These are phyloP conservation scores for Dioctria rufipes DNA, from an alignment of 2,888 invertebrate species.

Conservation along the genomic window DNA sequence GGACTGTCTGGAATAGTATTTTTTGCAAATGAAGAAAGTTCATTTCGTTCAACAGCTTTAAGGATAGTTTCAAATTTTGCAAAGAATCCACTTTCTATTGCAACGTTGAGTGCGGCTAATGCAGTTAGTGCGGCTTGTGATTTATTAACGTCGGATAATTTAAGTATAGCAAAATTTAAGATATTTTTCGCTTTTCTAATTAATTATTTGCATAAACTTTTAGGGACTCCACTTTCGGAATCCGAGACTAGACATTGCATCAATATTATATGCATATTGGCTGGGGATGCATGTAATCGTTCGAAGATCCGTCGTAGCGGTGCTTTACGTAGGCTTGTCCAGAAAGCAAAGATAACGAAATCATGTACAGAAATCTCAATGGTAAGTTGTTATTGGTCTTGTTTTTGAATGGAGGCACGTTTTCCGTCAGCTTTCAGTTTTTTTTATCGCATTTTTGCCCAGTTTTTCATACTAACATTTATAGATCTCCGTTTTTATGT, in stretches of 20 bases:
- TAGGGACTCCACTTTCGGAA: conserved; percentile 64
- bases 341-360: conserved; percentile 66
- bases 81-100: conserved; percentile 65
- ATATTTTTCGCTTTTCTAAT: neutral
- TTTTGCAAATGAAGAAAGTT: conserved; percentile 66
- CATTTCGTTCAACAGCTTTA: conserved; percentile 65
- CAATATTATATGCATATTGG: conserved; percentile 68
- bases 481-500: too few species aligned
- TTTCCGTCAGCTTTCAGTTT: too few species aligned
- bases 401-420: too few species aligned
- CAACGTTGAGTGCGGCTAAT: conserved; percentile 67
- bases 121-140: conserved; percentile 69
- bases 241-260: conserved; percentile 68
- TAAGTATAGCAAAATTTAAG: conserved; percentile 57
- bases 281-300: conserved; percentile 69
- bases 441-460: too few species aligned
- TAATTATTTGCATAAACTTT: neutral
- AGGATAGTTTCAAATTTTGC: conserved; percentile 70
- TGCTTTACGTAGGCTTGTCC: conserved; percentile 67
- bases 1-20: conserved; percentile 67
- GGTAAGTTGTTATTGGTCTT: conserved; percentile 60
- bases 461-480: too few species aligned
- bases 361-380: conserved; percentile 67
- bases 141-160: conserved; percentile 64
- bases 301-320: conserved; percentile 70